These are phyloP conservation scores for Nothocercus julius DNA, from an alignment of 2,113 vertebrate genomes.

Conservation along the genomic window DNA sequence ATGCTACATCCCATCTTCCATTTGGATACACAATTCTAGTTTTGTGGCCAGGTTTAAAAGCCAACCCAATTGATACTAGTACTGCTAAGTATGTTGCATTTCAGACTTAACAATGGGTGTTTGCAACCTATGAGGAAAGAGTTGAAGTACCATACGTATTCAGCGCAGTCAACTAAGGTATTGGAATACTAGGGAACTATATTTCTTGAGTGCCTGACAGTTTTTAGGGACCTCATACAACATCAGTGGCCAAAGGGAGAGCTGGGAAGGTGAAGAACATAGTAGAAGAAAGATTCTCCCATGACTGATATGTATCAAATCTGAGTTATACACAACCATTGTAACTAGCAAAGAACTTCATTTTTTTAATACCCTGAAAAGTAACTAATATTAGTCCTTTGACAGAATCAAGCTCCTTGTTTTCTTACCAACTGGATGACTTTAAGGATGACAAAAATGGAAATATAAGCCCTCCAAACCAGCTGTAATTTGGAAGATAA, in stretches of 20 bases:
- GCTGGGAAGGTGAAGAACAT: not conserved
- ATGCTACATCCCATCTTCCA: not conserved
- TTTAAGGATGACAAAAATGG: not conserved
- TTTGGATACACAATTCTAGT: not conserved
- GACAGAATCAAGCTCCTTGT: not conserved
- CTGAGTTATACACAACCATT: not conserved
- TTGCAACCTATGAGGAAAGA: not conserved
- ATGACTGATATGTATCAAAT: not conserved
- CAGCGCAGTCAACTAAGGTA: not conserved
- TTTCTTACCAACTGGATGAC: not conserved
- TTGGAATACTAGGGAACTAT: not conserved
- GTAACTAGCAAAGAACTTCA: not conserved
- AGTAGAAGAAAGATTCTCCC: not conserved
- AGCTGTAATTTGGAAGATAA: not conserved
- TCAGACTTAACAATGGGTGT: not conserved
- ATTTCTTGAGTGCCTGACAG: not conserved
- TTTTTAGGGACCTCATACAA: not conserved
- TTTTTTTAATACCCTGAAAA: not conserved
- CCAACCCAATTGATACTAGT: not conserved
- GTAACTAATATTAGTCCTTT: not conserved
- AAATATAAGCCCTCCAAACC: not conserved
- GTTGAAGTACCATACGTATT: not conserved
- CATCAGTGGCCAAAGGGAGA: accelerated
- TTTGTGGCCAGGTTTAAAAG: not conserved
- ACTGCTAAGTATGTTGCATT: too few species aligned